Percentiles rank a stretch among this genome's conserved stretches.
phyloP scores from a whole-genome alignment of 1,140 invertebrate genomes.

The Sminthurinus signatus region DNA sequence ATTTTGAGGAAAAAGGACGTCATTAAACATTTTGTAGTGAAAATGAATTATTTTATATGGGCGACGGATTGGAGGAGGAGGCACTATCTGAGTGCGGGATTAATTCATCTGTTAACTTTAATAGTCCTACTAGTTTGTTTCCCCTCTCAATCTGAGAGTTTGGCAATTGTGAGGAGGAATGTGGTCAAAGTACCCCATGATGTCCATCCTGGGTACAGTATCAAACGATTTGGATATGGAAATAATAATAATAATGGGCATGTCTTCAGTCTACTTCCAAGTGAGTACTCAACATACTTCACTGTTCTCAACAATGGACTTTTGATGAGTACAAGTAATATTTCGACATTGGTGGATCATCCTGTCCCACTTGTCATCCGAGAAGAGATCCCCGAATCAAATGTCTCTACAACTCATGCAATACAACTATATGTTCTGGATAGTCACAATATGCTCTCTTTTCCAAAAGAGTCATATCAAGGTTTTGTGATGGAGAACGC shows the following conservation, averaged over 20 bases:
- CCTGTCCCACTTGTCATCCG: conserved; percentile 71
- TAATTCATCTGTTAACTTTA: background rate
- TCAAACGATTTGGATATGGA: conserved; percentile 58
- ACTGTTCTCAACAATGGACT: conserved; percentile 78
- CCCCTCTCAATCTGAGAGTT: background rate
- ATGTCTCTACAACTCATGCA: conserved; percentile 68
- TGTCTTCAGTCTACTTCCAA: conserved; percentile 64
- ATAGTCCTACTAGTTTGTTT: background rate
- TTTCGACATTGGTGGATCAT: conserved; percentile 68
- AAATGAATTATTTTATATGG: too few species aligned
- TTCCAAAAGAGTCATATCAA: conserved; percentile 59
- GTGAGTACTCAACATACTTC: conserved; percentile 72
- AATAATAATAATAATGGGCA: conserved; percentile 44
- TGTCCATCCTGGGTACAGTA: conserved; percentile 73
- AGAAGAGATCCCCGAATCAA: conserved; percentile 61
- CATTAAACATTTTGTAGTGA: too few species aligned
- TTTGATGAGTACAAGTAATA: conserved; percentile 79
- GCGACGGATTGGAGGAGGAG: too few species aligned
- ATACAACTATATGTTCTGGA: conserved; percentile 75
- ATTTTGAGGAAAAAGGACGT: too few species aligned
- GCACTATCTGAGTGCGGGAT: background rate
- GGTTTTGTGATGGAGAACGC: conserved; percentile 65
- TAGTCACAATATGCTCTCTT: conserved; percentile 67
- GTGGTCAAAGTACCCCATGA: conserved; percentile 57
- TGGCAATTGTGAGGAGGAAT: conserved; percentile 41